These are phyloP conservation scores for Amia ocellicauda DNA, from an alignment of 2,113 vertebrate species.

Conservation along the genomic window DNA sequence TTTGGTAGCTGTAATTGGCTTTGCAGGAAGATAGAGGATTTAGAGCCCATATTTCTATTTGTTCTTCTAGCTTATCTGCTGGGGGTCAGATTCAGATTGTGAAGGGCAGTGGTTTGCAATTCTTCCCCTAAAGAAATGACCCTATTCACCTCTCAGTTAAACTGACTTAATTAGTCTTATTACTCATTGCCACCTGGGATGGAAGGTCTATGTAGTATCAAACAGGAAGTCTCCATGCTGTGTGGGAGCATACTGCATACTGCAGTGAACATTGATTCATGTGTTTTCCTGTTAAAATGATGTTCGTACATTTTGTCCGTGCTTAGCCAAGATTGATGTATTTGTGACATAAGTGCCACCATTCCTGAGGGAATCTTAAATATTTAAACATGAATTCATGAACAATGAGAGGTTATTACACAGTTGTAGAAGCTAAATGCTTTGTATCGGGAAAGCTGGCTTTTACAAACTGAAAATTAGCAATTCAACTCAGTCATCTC, in stretches of 20 bases:
- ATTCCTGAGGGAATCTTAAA: background rate
- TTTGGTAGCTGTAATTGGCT: too few species aligned
- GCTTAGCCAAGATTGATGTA: background rate
- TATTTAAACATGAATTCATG: constrained; percentile 3
- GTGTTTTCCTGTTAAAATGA: background rate
- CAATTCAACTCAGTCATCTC: background rate
- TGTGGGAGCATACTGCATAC: background rate
- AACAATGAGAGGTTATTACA: background rate
- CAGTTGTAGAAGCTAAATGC: background rate
- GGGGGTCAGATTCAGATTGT: background rate
- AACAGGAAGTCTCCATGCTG: background rate
- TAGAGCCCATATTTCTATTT: too few species aligned
- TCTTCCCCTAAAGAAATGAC: background rate
- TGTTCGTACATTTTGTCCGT: background rate
- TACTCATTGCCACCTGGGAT: background rate
- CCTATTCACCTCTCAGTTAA: background rate
- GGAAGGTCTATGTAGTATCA: background rate
- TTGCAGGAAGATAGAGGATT: too few species aligned
- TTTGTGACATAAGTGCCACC: background rate
- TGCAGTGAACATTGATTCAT: background rate
- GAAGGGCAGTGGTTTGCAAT: background rate
- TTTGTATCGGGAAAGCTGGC: background rate
- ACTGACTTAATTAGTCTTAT: background rate
- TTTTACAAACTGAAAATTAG: background rate
- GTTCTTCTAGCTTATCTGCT: background rate